Base-by-base conservation (phyloP, 2,888 invertebrate genomes). In the Hololepta plana region DNA sequence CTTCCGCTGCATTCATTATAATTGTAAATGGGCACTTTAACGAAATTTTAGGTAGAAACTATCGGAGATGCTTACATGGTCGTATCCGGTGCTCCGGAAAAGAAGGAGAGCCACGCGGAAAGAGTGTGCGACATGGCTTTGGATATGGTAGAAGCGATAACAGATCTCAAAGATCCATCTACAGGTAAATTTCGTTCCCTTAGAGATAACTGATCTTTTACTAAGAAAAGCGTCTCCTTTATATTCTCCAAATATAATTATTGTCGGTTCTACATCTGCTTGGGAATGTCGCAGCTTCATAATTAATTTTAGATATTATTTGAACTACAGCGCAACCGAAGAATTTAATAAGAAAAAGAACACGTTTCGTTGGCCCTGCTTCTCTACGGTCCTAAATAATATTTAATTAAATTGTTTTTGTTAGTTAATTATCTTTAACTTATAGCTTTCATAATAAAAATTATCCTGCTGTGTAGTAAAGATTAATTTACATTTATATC, bases 31-130 rank as follows among this genome's bases (percentile, higher is more conserved):
- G 17, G 7, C 12, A 2, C 20, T 9, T 2, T 3, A 3, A 6
- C 12, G 12, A 27, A 24, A n/a, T 19, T 15, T 21, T 13, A 88
- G 87, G 87, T 90, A 19, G 95, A 95, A 59, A 95, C 95, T 0
- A 93, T 95, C 38, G 93, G 95, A 0, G 95, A 96, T 48, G 95
- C 95, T 0, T 96, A 95, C 51, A 93, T 96, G 93, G 88, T 93
- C 1, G 95, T 93, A 1, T 82, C 88, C 1, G 95, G 95, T 0
- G 91, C 91, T 1, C 93, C 93, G 0, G 81, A 82, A 39, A 77
- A 80, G 42, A 85, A 87, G 45, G 64, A 65, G 26, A 81, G 85
- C 46, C 95, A 96, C 48, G 90, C 91, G 0, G 80, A 87, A 49
- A 72, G 81, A 42, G 82, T 88, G 4, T 88, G 87, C 47, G 81